Percentiles rank a stretch among this genome's conserved stretches.
These are phyloP conservation scores for Chymomyza costata DNA, from an alignment of 1,140 invertebrate species.

Conservation along the genomic window DNA sequence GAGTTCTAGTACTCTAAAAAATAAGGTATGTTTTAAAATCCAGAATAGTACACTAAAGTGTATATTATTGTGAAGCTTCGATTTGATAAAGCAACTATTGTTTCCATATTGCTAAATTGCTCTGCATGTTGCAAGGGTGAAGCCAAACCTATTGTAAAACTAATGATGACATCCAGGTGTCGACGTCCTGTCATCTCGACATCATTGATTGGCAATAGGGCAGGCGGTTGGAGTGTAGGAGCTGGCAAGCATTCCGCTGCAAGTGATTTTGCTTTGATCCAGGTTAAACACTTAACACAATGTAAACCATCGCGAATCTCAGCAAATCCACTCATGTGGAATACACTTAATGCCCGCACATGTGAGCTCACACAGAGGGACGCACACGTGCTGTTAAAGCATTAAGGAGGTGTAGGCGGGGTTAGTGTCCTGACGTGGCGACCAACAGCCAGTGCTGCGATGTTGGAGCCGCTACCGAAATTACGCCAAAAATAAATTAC, in stretches of 20 bases:
- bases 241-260: slow-evolving; percentile 8
- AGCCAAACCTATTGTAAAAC: too few species aligned
- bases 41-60: too few species aligned
- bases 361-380: slow-evolving; percentile 5
- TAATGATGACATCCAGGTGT: slow-evolving; percentile 26
- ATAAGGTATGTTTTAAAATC: too few species aligned
- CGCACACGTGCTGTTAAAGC: slow-evolving; percentile 9
- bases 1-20: too few species aligned
- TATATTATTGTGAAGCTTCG: too few species aligned
- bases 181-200: slow-evolving; percentile 32
- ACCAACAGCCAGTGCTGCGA: slow-evolving; percentile 29
- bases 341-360: slow-evolving; percentile 48
- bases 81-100: too few species aligned
- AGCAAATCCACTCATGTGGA: slow-evolving; percentile 55
- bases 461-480: slow-evolving; percentile 24
- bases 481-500: slow-evolving; percentile 56
- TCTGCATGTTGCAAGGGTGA: too few species aligned
- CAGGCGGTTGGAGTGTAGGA: neutral
- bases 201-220: neutral
- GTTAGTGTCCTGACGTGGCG: slow-evolving; percentile 17
- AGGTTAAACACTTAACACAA: slow-evolving; percentile 55
- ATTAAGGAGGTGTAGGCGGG: neutral
- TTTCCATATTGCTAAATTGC: too few species aligned
- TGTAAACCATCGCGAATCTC: slow-evolving; percentile 52
- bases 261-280: slow-evolving; percentile 52